These are phyloP conservation scores for Thamnophis sirtalis DNA, from an alignment of 2,113 vertebrate genomes.

Conservation along the genomic window DNA sequence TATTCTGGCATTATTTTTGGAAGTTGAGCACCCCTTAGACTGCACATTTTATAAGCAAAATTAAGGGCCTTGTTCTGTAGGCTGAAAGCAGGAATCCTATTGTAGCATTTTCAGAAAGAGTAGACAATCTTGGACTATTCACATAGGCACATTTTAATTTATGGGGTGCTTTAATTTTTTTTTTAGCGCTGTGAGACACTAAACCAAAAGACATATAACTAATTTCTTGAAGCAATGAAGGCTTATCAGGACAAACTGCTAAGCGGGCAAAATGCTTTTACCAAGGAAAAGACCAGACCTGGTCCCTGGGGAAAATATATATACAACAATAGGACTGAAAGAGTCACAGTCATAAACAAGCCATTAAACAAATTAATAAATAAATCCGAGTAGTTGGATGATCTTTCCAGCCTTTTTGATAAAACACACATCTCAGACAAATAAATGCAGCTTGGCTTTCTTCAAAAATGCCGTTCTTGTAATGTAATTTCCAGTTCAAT, in stretches of 20 bases:
- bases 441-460: conserved; percentile 1
- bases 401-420: conserved; percentile 15
- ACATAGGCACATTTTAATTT: not conserved
- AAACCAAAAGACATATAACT: not conserved
- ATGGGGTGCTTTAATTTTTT: not conserved
- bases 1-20: not conserved
- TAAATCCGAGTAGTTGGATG: conserved; percentile 17
- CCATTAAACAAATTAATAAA: not conserved
- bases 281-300: not conserved
- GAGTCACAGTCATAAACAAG: not conserved
- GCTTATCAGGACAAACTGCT: not conserved
- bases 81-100: not conserved
- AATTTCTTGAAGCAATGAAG: not conserved
- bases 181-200: not conserved
- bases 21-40: not conserved
- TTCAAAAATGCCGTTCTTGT: conserved; percentile 7
- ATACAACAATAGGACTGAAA: conserved; percentile 11
- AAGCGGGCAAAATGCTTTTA: not conserved
- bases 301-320: not conserved
- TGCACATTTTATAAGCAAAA: not conserved
- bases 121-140: not conserved
- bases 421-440: conserved; percentile 3
- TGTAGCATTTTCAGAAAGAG: not conserved
- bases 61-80: not conserved
- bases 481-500: not conserved